Evolutionary conservation across 2,113 vertebrate genomes (phyloP).

Genomic region (Ctenodactylus gundi): DNA sequence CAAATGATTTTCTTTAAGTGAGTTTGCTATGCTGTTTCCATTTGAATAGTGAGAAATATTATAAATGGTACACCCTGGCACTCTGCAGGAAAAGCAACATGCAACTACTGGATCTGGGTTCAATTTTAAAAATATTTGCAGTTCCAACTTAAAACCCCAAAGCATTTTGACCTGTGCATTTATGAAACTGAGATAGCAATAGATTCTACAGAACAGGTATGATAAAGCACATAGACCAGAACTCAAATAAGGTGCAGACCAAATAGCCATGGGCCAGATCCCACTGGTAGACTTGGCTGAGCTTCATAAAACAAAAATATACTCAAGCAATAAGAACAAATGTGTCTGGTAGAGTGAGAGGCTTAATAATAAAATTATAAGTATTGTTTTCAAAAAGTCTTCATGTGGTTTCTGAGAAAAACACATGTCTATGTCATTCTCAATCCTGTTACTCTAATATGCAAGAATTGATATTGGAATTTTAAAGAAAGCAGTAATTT

Average conservation of each 20-base stretch:
- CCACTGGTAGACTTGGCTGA: not conserved
- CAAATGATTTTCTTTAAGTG: not conserved
- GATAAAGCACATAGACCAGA: not conserved
- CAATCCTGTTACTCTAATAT: conserved; percentile 22
- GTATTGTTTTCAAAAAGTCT: not conserved
- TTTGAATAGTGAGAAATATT: not conserved
- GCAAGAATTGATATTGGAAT: not conserved
- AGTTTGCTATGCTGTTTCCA: not conserved
- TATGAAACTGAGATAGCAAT: not conserved
- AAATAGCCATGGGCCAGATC: not conserved
- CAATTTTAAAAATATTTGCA: not conserved
- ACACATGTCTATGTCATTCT: not conserved
- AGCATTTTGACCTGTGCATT: not conserved
- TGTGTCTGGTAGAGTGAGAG: not conserved
- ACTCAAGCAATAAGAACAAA: not conserved
- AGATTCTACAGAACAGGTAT: not conserved
- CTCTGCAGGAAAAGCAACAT: not conserved
- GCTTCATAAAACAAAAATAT: not conserved
- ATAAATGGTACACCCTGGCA: not conserved
- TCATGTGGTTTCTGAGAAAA: not conserved
- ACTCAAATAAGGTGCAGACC: not conserved
- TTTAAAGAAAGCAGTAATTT: conserved; percentile 35
- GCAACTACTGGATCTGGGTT: not conserved
- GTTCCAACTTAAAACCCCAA: conserved; percentile 20
- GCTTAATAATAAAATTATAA: not conserved